Evolutionary conservation across 2,888 invertebrate genomes (phyloP).

Genomic region (Calliphora vomitoria): DNA sequence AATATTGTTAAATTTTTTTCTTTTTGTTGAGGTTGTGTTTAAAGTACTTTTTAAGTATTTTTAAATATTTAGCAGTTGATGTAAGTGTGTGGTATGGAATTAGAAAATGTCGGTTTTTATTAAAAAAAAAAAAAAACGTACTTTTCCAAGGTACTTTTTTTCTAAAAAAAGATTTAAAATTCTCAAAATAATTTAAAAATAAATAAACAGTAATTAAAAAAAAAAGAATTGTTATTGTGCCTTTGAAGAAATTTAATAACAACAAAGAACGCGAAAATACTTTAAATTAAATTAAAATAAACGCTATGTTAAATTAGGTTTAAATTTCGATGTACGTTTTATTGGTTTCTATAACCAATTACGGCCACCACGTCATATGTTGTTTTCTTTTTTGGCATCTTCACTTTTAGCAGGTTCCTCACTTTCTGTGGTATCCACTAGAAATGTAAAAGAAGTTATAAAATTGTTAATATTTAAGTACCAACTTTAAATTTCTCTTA

Average conservation of each 20-base stretch:
- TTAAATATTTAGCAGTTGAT: background rate
- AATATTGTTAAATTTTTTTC: background rate
- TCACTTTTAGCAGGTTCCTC: conserved; percentile 78
- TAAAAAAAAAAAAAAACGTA: background rate
- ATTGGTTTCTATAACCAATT: conserved; percentile 84
- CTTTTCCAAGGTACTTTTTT: conserved; percentile 1
- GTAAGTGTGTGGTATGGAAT: background rate
- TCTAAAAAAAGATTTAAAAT: no score
- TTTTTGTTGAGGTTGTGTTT: conserved; percentile 40
- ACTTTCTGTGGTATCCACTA: conserved; percentile 88
- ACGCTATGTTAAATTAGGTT: conserved; percentile 78
- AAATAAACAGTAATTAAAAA: no score
- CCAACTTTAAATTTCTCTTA: background rate
- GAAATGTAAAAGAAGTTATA: conserved; percentile 73
- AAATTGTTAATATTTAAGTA: conserved; percentile 45
- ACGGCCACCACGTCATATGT: conserved; percentile 83
- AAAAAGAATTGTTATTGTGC: no score
- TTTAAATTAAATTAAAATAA: conserved; percentile 59
- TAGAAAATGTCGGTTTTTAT: background rate
- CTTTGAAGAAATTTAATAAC: conserved; percentile 11
- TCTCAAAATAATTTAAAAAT: no score
- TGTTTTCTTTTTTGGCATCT: conserved; percentile 82
- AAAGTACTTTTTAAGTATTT: background rate
- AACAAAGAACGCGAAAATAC: conserved; percentile 14
- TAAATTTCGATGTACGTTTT: conserved; percentile 82